A percentile compares a stretch with the other conserved stretches of the same genome.
Evolutionary conservation across 2,888 invertebrate species (phyloP).

Genomic region (Drosophila neonasuta): DNA sequence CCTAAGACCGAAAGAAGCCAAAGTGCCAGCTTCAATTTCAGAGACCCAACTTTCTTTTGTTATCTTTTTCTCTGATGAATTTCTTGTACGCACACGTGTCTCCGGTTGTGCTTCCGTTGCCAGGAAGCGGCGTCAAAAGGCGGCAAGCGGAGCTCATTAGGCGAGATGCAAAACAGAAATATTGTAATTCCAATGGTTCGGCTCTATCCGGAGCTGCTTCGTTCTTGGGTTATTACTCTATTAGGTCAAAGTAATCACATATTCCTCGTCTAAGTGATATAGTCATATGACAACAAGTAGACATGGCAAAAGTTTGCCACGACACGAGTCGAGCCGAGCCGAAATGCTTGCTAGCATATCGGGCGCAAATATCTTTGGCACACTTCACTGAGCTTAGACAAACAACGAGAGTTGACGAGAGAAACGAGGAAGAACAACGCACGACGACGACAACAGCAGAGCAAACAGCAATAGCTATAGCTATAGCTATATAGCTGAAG

Average conservation of each 20-base stretch:
- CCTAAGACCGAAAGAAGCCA: not conserved
- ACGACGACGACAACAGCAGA: conserved; percentile 24
- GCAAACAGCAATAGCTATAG: conserved; percentile 24
- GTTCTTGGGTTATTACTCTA: conserved; percentile 60
- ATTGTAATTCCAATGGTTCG: conserved; percentile 34
- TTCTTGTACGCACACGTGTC: conserved; percentile 60
- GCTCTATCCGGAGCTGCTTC: conserved; percentile 11
- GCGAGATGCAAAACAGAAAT: conserved; percentile 41
- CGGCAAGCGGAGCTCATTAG: conserved; percentile 59
- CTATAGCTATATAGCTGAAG: conserved; percentile 28
- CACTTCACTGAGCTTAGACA: conserved; percentile 72
- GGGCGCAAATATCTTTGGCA: conserved; percentile 66
- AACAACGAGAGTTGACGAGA: conserved; percentile 38
- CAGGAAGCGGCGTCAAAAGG: conserved; percentile 52
- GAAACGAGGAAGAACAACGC: conserved; percentile 10
- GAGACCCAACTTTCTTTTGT: conserved; percentile 32
- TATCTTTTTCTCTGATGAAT: conserved; percentile 48
- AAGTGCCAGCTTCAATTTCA: conserved; percentile 18
- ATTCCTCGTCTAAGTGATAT: conserved; percentile 41
- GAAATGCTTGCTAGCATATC: conserved; percentile 60
- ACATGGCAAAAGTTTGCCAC: not conserved
- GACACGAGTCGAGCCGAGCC: conserved; percentile 29
- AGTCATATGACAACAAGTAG: conserved; percentile 40
- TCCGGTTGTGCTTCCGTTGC: conserved; percentile 51
- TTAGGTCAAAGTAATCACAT: conserved; percentile 51